These are phyloP conservation scores for Tragelaphus scriptus DNA, from an alignment of 2,113 vertebrate species.

Conservation along the genomic window DNA sequence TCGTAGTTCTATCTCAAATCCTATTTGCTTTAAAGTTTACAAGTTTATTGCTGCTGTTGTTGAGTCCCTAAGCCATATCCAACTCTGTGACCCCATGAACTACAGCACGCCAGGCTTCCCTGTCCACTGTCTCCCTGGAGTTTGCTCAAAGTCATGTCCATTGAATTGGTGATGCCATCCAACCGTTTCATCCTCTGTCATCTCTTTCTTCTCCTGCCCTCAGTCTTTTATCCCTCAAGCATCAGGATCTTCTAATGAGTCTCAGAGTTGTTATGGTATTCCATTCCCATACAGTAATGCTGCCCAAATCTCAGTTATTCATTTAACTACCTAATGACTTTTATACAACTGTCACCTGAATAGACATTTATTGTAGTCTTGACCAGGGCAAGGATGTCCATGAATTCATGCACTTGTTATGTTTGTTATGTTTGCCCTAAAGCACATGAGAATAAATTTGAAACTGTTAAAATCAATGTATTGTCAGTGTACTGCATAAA, in stretches of 20 bases:
- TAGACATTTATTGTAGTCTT: not conserved
- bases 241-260: not conserved
- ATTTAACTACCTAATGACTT: not conserved
- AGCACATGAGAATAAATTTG: not conserved
- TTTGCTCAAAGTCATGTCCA: not conserved
- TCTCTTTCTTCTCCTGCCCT: not conserved
- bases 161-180: not conserved
- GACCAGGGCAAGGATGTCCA: not conserved
- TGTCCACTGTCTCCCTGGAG: not conserved
- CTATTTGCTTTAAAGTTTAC: not conserved
- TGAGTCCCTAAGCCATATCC: not conserved
- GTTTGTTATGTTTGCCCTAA: not conserved
- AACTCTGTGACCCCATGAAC: not conserved
- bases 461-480: not conserved
- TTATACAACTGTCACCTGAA: not conserved
- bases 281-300: not conserved
- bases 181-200: not conserved
- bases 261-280: not conserved
- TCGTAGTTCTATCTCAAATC: not conserved
- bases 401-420: not conserved
- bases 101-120: not conserved
- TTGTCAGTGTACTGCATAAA: not conserved
- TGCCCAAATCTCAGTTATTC: not conserved
- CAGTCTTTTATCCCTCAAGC: not conserved
- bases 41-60: not conserved